Base-by-base conservation (phyloP, 1,140 invertebrate species). In the Sitodiplosis mosellana region DNA sequence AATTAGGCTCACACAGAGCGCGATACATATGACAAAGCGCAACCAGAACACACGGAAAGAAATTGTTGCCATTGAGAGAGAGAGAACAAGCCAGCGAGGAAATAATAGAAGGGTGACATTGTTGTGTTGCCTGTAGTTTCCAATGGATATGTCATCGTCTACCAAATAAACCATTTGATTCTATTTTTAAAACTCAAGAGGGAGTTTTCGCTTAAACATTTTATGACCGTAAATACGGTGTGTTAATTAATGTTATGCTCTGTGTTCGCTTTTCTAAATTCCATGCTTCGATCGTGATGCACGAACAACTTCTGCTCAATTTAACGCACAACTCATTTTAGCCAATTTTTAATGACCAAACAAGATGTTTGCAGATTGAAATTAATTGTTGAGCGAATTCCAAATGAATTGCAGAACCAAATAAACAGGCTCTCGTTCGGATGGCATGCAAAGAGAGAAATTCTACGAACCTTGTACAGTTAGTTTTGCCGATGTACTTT, bases 391-490 rank as follows among this genome's bases (percentile, higher is more conserved):
- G 10, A 27, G 4, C 10, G 27, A 27, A 5, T 27, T 27, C n/a
- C n/a, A n/a, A 27, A 27, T 27, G 27, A 27, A 10, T 27, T 27
- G 27, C 27, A 27, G 10, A 27, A 3, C 10, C 27, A 10, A 27
- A 27, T 27, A 27, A 27, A 3, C 27, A 10, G 10, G 27, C 10
- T 27, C 10, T 27, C 4, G 3, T 27, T 27, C 4, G 3, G 27
- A 27, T 5, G 10, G 10, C 3, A 27, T 10, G 27, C 27, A 27
- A 27, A 27, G 10, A 27, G 27, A 27, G 27, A 27, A 10, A 27
- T n/a, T 41, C 7, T 41, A 63, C 71, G 73, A 71, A 85, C 83
- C 81, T 59, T 86, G 77, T 46, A 90, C 86, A 33, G 77, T 81
- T 10, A 91, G 67, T 45, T 72, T 76, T 19, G 83, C 86, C 10